These are phyloP conservation scores for Schizothorax lantsangensis DNA, from an alignment of 2,797 vertebrate genomes.

Conservation along the genomic window DNA sequence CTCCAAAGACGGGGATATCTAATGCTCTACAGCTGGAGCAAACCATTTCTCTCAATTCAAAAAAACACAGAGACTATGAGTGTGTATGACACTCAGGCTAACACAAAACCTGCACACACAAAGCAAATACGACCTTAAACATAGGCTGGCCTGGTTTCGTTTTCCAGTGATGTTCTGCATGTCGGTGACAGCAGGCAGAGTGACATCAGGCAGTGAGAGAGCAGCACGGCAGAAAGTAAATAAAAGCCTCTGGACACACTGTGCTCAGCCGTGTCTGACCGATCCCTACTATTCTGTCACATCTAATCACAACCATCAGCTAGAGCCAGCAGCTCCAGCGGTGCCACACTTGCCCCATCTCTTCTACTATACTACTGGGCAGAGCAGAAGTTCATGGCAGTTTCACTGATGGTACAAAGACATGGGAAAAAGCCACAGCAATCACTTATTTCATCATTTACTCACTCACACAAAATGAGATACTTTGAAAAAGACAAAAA, in stretches of 20 bases:
- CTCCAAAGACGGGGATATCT: not conserved
- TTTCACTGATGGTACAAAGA: not conserved
- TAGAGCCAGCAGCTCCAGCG: not conserved
- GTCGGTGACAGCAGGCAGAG: not conserved
- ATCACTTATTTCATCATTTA: too few relatives aligned
- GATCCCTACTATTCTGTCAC: constrained; percentile 18
- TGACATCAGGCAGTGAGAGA: constrained; percentile 12
- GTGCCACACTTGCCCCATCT: constrained; percentile 23
- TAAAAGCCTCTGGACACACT: constrained; percentile 4
- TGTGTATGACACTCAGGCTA: not conserved
- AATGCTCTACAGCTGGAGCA: not conserved
- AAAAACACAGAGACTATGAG: too few relatives aligned
- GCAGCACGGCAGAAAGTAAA: constrained; percentile 10
- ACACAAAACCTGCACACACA: constrained; percentile 4
- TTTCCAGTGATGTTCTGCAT: not conserved
- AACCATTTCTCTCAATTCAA: not conserved
- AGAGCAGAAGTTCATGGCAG: constrained; percentile 13
- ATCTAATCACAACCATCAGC: constrained; percentile 25
- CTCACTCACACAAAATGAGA: not conserved
- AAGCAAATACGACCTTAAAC: constrained; percentile 15
- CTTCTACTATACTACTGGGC: constrained; percentile 28
- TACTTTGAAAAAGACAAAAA: too few relatives aligned
- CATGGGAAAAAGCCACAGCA: not conserved
- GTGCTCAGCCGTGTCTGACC: constrained; percentile 30
- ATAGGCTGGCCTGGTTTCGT: not conserved